Evolutionary conservation across 2,888 invertebrate species (phyloP).

Genomic region (Ectemnius cavifrons): DNA sequence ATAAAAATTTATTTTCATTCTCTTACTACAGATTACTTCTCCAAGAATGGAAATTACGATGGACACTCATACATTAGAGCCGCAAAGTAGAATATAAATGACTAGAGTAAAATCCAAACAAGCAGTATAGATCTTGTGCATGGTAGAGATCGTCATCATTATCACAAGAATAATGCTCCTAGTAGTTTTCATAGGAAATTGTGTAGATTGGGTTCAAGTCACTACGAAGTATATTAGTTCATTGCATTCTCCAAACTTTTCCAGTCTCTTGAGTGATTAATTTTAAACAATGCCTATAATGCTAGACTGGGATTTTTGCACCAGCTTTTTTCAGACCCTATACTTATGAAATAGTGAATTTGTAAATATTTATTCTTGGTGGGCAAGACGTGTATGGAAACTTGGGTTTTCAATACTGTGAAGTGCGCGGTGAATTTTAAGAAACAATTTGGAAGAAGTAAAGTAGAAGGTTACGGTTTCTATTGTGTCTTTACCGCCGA

Average conservation of each 20-base stretch:
- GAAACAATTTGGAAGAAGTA: too few relatives aligned
- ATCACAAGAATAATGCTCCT: neutral
- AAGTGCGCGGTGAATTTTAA: too few relatives aligned
- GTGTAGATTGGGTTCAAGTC: neutral
- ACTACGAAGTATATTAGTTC: conserved; percentile 3
- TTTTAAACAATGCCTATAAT: too few relatives aligned
- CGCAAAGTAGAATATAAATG: neutral
- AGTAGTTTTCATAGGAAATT: conserved; percentile 14
- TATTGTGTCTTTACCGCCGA: conserved; percentile 35
- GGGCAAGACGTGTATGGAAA: conserved; percentile 30
- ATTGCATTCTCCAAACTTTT: neutral
- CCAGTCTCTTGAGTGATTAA: too few relatives aligned
- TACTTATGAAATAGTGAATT: conserved; percentile 24
- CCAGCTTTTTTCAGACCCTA: conserved; percentile 14
- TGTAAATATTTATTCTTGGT: conserved; percentile 41
- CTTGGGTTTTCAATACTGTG: neutral
- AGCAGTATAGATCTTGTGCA: conserved; percentile 13
- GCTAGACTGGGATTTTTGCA: conserved; percentile 18
- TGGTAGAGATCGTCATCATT: conserved; percentile 10
- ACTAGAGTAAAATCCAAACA: neutral
- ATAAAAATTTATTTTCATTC: neutral
- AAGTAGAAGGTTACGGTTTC: neutral
- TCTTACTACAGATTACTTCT: too few relatives aligned
- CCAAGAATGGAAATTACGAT: too few relatives aligned
- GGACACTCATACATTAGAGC: too few relatives aligned